Conservation (phyloP, 2,113 vertebrate species). For the Malaclemys terrapin region DNA sequence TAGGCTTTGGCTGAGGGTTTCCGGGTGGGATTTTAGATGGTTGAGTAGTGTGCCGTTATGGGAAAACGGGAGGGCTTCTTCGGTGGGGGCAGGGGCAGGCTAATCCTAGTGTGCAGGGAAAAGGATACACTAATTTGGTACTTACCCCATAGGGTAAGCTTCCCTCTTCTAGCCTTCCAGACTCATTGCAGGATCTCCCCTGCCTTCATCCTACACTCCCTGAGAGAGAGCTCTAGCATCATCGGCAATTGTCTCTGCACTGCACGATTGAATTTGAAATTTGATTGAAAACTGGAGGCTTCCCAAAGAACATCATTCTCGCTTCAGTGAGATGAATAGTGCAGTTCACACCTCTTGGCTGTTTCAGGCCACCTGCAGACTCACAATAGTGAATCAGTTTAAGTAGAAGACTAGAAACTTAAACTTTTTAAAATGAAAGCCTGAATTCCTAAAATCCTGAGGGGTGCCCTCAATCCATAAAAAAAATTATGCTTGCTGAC, state of each 20-base stretch:
- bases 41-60: not conserved
- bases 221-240: not conserved
- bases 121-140: not conserved
- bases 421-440: not conserved
- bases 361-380: not conserved
- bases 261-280: not conserved
- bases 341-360: not conserved
- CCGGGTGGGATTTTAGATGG: not conserved
- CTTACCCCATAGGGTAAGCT: not conserved
- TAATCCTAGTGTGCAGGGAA: not conserved
- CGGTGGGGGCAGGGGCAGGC: not conserved
- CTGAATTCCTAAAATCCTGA: not conserved
- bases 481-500: not conserved
- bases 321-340: not conserved
- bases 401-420: too few species aligned
- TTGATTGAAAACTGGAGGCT: not conserved
- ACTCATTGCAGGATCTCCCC: not conserved
- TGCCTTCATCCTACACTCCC: too few species aligned
- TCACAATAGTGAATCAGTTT: not conserved
- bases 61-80: not conserved
- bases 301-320: not conserved
- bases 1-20: not conserved
- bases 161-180: not conserved
- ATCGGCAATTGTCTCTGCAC: not conserved
- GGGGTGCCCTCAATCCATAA: not conserved